Evolutionary conservation across 1,140 invertebrate species (phyloP), one percentile per base, ranked within the genome.

Genomic region (Nymphalis io): DNA sequence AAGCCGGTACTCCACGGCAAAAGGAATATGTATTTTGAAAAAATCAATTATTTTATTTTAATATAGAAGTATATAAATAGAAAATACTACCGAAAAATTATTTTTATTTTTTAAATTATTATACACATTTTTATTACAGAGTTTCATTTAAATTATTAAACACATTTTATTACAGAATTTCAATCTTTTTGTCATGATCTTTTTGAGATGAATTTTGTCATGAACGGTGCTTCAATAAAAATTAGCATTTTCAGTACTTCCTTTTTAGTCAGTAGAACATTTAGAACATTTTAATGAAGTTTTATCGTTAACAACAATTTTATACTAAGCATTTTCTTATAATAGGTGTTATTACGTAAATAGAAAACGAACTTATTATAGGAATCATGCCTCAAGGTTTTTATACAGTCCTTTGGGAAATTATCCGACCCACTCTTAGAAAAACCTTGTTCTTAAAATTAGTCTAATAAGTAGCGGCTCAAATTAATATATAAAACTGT

Each of bases 371-470:
- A 4, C n/a, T 46, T 18, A 46, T 16, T n/a, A 46, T 46, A 6
- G 15, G 3, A n/a, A 15, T 16, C 15, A 46, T 5, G 15, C 6
- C 15, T 16, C n/a, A 46, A 46, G 42, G 42, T 42, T n/a, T 46
- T 46, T 11, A 15, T n/a, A 4, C 0, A 16, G 3, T 46, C 42
- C 42, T 46, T n/a, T n/a, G 42, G 42, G 42, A 46, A 46, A 46
- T 46, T 46, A 46, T 46, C 42, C 6, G 42, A 46, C n/a, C 13
- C 42, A 46, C 3, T 16, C 42, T 16, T 46, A 46, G 42, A 46
- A 46, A 42, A 46, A 46, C 42, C 42, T 46, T 46, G 42, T 6
- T 46, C n/a, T 46, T 46, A 16, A 46, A 46, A 46, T 46, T 46
- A 46, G 2, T n/a, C 2, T 8, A 15, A n/a, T 46, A 15, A 42